These are phyloP conservation scores for Synergus umbraculus DNA, from an alignment of 2,888 invertebrate species.

Conservation along the genomic window DNA sequence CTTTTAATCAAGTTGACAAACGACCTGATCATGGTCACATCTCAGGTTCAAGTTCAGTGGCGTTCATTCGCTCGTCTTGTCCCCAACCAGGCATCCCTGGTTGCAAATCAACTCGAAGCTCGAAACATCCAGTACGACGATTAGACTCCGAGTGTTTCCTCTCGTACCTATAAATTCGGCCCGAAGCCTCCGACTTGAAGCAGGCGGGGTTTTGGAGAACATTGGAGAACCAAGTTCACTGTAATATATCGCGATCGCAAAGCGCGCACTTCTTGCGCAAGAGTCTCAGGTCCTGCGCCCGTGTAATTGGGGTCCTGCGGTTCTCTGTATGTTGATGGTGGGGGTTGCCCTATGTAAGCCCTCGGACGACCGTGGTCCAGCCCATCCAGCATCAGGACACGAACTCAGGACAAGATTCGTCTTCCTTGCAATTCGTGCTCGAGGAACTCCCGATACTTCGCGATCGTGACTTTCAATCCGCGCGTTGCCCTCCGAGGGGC, in stretches of 20 bases:
- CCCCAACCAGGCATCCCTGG: conserved; percentile 4
- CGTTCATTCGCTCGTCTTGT: conserved; percentile 8
- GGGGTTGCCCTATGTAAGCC: conserved; percentile 77
- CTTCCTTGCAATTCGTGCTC: conserved; percentile 56
- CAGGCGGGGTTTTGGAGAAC: conserved; percentile 44
- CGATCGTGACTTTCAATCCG: conserved; percentile 40
- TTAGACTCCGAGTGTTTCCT: conserved; percentile 37
- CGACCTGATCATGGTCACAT: conserved; percentile 31
- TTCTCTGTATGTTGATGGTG: conserved; percentile 69
- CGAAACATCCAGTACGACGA: conserved; percentile 27
- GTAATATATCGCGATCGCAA: conserved; percentile 52
- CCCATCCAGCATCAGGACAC: conserved; percentile 76
- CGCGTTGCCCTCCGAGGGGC: conserved; percentile 37
- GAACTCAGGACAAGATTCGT: conserved; percentile 71
- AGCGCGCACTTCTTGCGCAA: conserved; percentile 70
- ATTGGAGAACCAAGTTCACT: conserved; percentile 52
- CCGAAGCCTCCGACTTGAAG: conserved; percentile 41
- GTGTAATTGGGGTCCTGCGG: conserved; percentile 75
- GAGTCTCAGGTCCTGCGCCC: conserved; percentile 65
- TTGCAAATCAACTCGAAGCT: conserved; percentile 34
- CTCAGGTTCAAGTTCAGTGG: conserved; percentile 37
- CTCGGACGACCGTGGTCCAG: conserved; percentile 75
- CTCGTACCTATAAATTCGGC: conserved; percentile 45
- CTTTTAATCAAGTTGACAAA: conserved; percentile 37
- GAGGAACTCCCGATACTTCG: conserved; percentile 47